Percentiles rank a stretch among this genome's conserved stretches.
Conservation (phyloP, 2,888 invertebrate species). For the Anoncus sp. region DNA sequence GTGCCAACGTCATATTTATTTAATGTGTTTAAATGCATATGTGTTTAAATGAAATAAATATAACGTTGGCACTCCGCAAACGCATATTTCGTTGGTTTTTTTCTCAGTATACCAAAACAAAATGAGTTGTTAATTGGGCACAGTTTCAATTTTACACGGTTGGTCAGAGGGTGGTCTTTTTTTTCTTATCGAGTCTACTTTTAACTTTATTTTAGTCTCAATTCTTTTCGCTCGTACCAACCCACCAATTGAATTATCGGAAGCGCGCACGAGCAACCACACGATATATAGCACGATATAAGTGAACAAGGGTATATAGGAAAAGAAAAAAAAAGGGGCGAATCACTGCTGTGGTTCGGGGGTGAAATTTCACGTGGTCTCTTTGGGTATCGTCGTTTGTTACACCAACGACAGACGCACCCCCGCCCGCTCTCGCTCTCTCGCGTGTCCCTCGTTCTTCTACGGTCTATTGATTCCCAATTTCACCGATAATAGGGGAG, state of each 20-base stretch:
- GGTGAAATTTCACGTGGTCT: slow-evolving; percentile 55
- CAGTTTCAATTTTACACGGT: background rate
- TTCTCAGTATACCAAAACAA: background rate
- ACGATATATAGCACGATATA: slow-evolving; percentile 16
- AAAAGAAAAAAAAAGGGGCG: slow-evolving; percentile 38
- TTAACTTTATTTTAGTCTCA: slow-evolving; percentile 6
- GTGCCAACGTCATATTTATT: no score
- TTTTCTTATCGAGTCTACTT: background rate
- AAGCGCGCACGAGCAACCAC: slow-evolving; percentile 21
- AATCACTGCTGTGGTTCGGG: slow-evolving; percentile 59
- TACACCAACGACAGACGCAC: slow-evolving; percentile 50
- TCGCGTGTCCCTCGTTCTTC: slow-evolving; percentile 66
- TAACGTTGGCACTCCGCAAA: no score
- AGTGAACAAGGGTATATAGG: slow-evolving; percentile 31
- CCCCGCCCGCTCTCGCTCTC: slow-evolving; percentile 13
- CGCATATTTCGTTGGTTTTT: no score
- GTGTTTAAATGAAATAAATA: no score
- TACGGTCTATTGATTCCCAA: slow-evolving; percentile 82
- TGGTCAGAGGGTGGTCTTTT: background rate
- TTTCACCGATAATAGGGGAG: slow-evolving; percentile 80
- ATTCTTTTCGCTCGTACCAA: slow-evolving; percentile 1
- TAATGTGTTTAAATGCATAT: no score
- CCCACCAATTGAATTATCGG: slow-evolving; percentile 54
- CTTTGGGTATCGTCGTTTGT: slow-evolving; percentile 63
- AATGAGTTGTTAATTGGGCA: background rate